Conservation (phyloP, 2,797 vertebrate genomes). For the Lophius americanus region DNA sequence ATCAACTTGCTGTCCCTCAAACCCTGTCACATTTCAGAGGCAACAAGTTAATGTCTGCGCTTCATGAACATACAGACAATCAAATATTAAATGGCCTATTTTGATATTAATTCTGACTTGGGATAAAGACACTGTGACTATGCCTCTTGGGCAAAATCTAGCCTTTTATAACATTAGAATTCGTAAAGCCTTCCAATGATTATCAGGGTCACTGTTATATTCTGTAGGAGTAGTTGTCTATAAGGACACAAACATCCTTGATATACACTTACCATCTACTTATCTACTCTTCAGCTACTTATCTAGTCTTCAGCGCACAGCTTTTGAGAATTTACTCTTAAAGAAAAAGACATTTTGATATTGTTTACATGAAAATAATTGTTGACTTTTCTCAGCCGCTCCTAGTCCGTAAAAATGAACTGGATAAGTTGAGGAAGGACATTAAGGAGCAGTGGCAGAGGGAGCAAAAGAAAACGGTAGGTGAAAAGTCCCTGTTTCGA, state of each 20-base stretch:
- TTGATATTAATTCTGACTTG: not conserved
- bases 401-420: slow-evolving; percentile 90
- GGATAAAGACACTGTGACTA: not conserved
- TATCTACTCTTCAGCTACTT: not conserved
- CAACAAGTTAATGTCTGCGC: not conserved
- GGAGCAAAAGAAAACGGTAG: slow-evolving; percentile 97
- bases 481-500: slow-evolving; percentile 63
- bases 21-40: not conserved
- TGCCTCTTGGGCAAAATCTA: not conserved
- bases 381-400: slow-evolving; percentile 85
- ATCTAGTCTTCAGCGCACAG: not conserved
- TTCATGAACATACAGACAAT: not conserved
- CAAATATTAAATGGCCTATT: not conserved
- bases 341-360: not conserved
- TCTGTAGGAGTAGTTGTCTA: not conserved
- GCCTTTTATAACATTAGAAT: not conserved
- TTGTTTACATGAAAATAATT: not conserved
- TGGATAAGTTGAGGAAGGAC: slow-evolving; percentile 96
- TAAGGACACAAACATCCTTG: not conserved
- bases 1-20: not conserved
- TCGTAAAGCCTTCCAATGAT: not conserved
- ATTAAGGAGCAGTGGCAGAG: slow-evolving; percentile 98
- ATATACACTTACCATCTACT: not conserved
- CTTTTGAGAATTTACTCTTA: not conserved
- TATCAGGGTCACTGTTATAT: not conserved